Base-by-base conservation (phyloP, 2,113 vertebrate genomes). In the Heterotis niloticus region DNA sequence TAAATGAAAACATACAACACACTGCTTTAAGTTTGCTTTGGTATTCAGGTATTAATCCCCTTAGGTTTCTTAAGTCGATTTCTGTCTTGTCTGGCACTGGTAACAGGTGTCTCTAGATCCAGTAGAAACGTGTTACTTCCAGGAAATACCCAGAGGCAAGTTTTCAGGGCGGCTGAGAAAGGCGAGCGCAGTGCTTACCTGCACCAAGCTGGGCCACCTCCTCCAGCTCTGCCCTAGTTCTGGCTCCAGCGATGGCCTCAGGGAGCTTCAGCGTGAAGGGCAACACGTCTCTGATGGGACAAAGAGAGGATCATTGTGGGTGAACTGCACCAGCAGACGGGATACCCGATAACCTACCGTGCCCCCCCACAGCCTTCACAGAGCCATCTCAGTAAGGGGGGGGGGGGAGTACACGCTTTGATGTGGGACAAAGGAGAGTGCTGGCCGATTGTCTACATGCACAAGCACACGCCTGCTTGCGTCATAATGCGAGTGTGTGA, bases 251-350 rank as follows among this genome's bases (percentile, higher is more conserved):
- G 84, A 98, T 93, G 83, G 93, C 94, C 74, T 93, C 93, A 86
- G 97, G 97, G 86, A 99, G 88, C 90, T 94, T 95, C 88, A 99
- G 91, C 72, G 94, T 94, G 85, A 96, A 97, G 0, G 97, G 95
- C 83, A 99, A 91, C 66, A 99, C 91, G 59, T 99, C 97, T 86
- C 97, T 98, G 69, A 79, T 62, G 83, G 52, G 69, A 66, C 24
- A 84, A 87, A n/a, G 1, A 79, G 64, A 11, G 57, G 14, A 28
- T 64, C 17, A 1, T 20, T 1, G 24, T 4, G 73, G 56, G 3
- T 54, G 5, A 75, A 24, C 20, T 56, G 14, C 54, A 7, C 74
- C 26, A 51, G 16, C 52, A 20, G 13, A 56, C 18, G 18, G 71
- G 12, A 52, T 14, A 24, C 24, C 54, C 14, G 5, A 44, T 44